Evolutionary conservation across 2,888 invertebrate species (phyloP).

Genomic region (Pyrrhosoma nymphula): DNA sequence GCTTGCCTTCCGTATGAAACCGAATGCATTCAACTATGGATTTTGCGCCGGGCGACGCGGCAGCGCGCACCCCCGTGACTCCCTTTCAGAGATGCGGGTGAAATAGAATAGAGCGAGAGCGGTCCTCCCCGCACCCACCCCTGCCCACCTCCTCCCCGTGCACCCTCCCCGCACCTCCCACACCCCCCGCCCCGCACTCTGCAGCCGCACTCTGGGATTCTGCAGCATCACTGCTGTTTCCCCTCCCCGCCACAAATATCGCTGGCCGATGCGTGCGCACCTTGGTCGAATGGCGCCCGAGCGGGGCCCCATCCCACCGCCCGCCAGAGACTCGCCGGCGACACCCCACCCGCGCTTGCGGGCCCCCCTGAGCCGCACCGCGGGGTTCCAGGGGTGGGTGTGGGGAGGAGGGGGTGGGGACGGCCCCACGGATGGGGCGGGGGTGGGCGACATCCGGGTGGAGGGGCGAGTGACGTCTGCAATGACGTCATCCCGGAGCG

Average conservation of each 20-base stretch:
- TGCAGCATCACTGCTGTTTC: conserved; percentile 11
- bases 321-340: background rate
- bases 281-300: background rate
- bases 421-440: background rate
- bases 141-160: background rate
- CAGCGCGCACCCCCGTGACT: background rate
- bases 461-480: background rate
- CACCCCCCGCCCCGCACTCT: background rate
- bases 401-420: background rate
- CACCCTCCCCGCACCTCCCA: background rate
- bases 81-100: background rate
- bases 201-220: background rate
- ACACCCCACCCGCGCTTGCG: background rate
- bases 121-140: background rate
- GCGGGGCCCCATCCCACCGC: background rate
- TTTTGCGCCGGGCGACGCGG: background rate
- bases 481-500: conserved; percentile 4
- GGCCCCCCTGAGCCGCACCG: background rate
- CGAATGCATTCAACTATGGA: conserved; percentile 18
- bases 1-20: background rate
- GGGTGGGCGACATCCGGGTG: background rate
- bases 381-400: background rate
- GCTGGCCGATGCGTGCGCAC: background rate
- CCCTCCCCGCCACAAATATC: background rate
- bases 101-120: too few species aligned